Evolutionary conservation across 1,140 invertebrate genomes (phyloP), one percentile per base, ranked within the genome.

Genomic region (Acyrthosiphon pisum): DNA sequence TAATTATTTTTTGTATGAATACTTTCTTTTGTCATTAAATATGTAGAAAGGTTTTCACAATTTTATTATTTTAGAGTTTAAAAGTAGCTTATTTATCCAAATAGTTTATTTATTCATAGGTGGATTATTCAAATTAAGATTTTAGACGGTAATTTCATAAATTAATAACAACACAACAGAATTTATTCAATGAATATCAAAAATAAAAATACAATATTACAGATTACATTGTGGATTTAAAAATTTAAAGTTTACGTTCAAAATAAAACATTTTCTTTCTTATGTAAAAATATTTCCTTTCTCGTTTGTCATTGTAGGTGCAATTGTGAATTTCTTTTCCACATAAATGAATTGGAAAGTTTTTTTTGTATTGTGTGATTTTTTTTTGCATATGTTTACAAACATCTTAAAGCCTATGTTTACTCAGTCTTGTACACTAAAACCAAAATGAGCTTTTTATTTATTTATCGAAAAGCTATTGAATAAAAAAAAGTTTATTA

Each of bases 61-160:
- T 87, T 46, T n/a, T 87, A 35, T 87, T 87, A 46, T 87, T 48
- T 48, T 1, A n/a, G 26, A 87, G 26, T 48, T n/a, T 48, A 87
- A 4, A 48, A 46, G 86, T 87, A 87, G 30, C 30, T 48, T 87
- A 87, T 87, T 87, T 48, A 18, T 48, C 30, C 30, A 87, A 87
- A 87, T 87, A 87, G 30, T 48, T 87, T n/a, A 87, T 87, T 18
- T 48, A 87, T 87, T 44, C 26, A 41, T 86, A 87, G 14, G 46
- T 37, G 1, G 46, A 30, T 87, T 48, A n/a, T 87, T 87, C 46
- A 87, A 87, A 87, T n/a, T 87, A 87, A 41, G 26, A 87, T 46
- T 30, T n/a, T 48, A 48, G 30, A 22, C 14, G 30, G 30, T 48
- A 48, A n/a, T 30, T 22, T 18, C 30, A 48, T 48, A 30, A 48